Conservation (phyloP, 2,113 vertebrate species). For the Promerops cafer region DNA sequence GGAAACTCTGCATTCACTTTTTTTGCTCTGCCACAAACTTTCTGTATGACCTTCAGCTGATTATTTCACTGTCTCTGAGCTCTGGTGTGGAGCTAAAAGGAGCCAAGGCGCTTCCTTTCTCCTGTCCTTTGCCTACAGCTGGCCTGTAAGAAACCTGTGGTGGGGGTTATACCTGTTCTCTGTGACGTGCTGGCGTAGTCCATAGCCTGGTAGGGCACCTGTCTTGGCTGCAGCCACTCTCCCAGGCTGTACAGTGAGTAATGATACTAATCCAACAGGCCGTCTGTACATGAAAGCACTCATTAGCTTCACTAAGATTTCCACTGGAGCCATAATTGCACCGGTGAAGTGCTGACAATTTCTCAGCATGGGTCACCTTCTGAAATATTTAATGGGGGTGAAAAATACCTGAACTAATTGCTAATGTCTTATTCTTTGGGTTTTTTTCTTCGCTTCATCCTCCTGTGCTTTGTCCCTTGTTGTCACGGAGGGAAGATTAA, state of each 20-base stretch:
- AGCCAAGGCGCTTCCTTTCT: background rate
- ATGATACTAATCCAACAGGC: background rate
- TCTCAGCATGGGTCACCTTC: slow-evolving; percentile 48
- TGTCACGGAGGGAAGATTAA: background rate
- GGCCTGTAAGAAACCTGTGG: background rate
- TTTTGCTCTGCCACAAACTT: background rate
- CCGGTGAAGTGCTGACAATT: slow-evolving; percentile 7
- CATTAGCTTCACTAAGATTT: slow-evolving; percentile 44
- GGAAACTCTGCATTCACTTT: background rate
- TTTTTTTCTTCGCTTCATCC: background rate
- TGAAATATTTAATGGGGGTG: background rate
- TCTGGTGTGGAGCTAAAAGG: background rate
- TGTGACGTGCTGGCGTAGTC: background rate
- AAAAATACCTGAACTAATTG: slow-evolving; percentile 42
- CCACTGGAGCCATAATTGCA: slow-evolving; percentile 10
- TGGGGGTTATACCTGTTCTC: background rate
- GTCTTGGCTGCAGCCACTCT: background rate
- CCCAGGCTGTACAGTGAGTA: background rate
- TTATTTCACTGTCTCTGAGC: background rate
- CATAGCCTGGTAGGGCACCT: background rate
- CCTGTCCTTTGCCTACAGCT: background rate
- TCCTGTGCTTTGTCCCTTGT: background rate
- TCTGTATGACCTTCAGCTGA: background rate
- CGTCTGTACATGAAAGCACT: slow-evolving; percentile 34
- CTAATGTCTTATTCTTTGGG: slow-evolving; percentile 15